Percentiles rank a stretch among this genome's conserved stretches.
These are phyloP conservation scores for Orthosia cruda DNA, from an alignment of 2,888 invertebrate species.

Conservation along the genomic window DNA sequence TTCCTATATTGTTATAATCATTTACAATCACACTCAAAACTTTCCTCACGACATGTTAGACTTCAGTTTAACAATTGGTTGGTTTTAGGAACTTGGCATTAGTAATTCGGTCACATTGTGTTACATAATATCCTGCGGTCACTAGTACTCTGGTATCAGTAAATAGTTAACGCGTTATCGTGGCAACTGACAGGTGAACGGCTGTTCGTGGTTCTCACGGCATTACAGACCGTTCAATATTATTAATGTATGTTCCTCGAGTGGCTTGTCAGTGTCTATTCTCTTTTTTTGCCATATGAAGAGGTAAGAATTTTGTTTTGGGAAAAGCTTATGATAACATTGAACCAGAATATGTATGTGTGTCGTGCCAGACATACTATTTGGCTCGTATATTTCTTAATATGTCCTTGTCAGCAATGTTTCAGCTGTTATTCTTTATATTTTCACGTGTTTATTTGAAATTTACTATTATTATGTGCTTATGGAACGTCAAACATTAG, in stretches of 20 bases:
- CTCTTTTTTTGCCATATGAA: neutral
- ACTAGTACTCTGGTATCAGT: conserved; percentile 33
- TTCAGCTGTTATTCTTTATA: neutral
- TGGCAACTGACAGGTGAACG: conserved; percentile 30
- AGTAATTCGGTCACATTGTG: conserved; percentile 16
- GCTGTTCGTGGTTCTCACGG: conserved; percentile 40
- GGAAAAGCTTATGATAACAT: neutral
- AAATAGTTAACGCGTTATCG: conserved; percentile 49
- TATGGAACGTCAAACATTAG: neutral
- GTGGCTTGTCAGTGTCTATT: neutral
- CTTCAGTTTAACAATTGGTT: neutral
- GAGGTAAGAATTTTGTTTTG: neutral
- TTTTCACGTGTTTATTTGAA: neutral
- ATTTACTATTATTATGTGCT: too few species aligned
- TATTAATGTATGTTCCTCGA: conserved; percentile 39
- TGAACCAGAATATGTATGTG: neutral
- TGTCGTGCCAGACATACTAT: neutral
- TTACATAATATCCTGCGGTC: conserved; percentile 2
- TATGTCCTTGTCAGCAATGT: neutral
- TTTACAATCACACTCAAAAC: too few species aligned
- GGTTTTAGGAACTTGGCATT: neutral
- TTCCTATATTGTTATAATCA: too few species aligned
- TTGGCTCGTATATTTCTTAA: too few species aligned
- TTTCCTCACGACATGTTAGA: neutral
- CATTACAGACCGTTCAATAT: conserved; percentile 44